Conservation (phyloP, 2,797 vertebrate genomes). For the Phylloscopus collybita region DNA sequence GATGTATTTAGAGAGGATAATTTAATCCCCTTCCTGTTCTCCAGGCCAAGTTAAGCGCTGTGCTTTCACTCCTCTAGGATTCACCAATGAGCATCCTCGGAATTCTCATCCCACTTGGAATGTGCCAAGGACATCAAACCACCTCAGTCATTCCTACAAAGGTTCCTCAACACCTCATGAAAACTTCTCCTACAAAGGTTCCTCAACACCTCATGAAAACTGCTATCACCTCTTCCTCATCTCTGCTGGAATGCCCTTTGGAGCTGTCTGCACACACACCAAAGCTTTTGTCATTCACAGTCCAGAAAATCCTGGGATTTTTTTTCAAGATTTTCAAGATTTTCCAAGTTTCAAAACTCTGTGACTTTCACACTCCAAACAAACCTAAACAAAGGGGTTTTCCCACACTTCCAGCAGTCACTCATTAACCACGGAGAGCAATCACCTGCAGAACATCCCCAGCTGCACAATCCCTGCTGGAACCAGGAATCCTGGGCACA, state of each 20-base stretch:
- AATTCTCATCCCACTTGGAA: background rate
- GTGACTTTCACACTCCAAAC: background rate
- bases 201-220: background rate
- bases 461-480: background rate
- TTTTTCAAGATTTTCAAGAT: too few relatives aligned
- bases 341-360: background rate
- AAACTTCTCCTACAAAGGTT: background rate
- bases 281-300: background rate
- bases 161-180: too few relatives aligned
- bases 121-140: background rate
- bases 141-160: background rate
- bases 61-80: background rate
- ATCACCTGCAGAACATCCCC: background rate
- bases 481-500: background rate
- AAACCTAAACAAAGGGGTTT: background rate
- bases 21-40: background rate
- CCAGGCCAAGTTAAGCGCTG: too few relatives aligned
- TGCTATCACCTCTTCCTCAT: background rate
- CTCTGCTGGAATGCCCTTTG: background rate
- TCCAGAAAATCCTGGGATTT: background rate
- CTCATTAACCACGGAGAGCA: background rate
- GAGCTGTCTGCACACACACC: background rate
- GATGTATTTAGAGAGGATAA: background rate
- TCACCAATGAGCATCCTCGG: background rate
- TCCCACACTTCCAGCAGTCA: background rate